Conservation (phyloP, 2,888 invertebrate genomes). For the Limnephilus auricula region DNA sequence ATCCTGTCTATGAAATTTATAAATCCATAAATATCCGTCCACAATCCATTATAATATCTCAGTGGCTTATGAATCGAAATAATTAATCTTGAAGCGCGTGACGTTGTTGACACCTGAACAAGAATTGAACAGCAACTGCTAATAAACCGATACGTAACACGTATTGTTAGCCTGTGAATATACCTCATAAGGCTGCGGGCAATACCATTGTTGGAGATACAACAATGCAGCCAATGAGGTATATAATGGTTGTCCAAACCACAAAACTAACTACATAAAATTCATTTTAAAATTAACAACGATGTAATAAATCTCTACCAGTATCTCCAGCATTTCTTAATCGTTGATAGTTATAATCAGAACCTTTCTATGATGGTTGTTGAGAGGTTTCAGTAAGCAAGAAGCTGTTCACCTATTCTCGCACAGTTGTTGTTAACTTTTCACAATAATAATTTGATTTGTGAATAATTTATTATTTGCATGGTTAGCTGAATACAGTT, state of each 20-base stretch:
- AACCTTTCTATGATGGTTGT: background rate
- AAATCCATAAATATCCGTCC: background rate
- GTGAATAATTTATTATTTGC: background rate
- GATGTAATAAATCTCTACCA: background rate
- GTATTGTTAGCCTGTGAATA: constrained; percentile 37
- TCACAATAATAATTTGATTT: constrained; percentile 20
- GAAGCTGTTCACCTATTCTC: background rate
- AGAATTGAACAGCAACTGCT: constrained; percentile 31
- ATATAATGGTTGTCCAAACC: constrained; percentile 6
- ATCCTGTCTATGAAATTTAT: background rate
- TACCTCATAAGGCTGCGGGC: constrained; percentile 44
- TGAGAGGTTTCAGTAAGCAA: background rate
- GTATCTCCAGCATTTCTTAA: background rate
- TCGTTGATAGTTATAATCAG: background rate
- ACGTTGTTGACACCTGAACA: constrained; percentile 41
- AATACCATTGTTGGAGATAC: constrained; percentile 19
- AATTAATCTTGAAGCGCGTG: constrained; percentile 42
- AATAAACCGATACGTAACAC: constrained; percentile 43
- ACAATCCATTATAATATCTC: background rate
- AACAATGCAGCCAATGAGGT: constrained; percentile 36
- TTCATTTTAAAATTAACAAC: background rate
- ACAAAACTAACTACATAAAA: constrained; percentile 8
- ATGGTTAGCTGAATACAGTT: constrained; percentile 11
- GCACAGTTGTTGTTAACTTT: background rate
- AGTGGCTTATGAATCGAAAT: constrained; percentile 23